A percentile compares a stretch with the other conserved stretches of the same genome.
Evolutionary conservation across 2,797 vertebrate species (phyloP).

Genomic region (Sciurus vulgaris): DNA sequence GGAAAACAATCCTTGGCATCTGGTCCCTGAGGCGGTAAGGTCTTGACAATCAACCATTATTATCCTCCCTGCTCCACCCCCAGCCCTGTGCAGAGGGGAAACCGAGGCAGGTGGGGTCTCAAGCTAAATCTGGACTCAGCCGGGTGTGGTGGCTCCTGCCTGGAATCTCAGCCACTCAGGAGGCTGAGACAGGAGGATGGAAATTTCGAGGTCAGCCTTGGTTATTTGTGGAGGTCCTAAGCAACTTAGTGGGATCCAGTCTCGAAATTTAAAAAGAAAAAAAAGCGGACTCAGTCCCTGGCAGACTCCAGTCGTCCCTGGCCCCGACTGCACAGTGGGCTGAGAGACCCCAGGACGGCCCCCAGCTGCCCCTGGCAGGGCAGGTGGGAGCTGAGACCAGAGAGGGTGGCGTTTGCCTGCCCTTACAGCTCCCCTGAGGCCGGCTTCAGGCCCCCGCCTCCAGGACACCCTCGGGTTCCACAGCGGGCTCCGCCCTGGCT

Average conservation of each 20-base stretch:
- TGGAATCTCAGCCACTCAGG: neutral
- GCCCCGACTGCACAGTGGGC: neutral
- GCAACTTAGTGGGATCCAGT: too few species aligned
- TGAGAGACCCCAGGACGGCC: neutral
- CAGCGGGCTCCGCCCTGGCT: neutral
- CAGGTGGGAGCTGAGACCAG: neutral
- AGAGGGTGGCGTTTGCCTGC: neutral
- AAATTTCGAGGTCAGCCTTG: too few species aligned
- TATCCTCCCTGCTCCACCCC: conserved; percentile 17
- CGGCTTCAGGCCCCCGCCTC: neutral
- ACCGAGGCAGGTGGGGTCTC: conserved; percentile 59
- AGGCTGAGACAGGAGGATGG: too few species aligned
- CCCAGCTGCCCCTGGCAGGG: neutral
- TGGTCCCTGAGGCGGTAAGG: conserved; percentile 40
- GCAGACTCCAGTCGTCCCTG: neutral
- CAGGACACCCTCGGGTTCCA: neutral
- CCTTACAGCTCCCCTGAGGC: neutral
- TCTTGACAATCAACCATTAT: conserved; percentile 77
- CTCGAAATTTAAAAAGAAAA: too few species aligned
- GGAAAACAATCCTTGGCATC: conserved; percentile 80
- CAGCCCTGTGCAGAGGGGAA: conserved; percentile 50
- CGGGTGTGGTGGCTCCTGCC: neutral
- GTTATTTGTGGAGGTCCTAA: too few species aligned
- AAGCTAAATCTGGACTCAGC: neutral
- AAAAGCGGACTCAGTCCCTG: neutral